phyloP scores from a whole-genome alignment of 2,888 invertebrate species.

The Tachystola acroxantha region DNA sequence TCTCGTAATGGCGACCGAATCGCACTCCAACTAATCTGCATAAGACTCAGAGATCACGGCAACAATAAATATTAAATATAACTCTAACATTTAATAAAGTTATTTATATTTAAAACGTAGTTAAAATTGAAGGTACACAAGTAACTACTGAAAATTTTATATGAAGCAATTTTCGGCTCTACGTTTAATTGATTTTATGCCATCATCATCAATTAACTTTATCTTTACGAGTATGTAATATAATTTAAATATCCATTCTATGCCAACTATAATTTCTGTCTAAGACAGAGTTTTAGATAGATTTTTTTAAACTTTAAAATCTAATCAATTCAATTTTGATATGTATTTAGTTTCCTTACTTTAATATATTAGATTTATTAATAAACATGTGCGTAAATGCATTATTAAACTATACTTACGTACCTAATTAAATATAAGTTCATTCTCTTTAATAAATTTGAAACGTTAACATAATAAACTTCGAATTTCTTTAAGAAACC shows the following conservation, averaged over 20 bases:
- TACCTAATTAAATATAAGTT: conserved; percentile 2
- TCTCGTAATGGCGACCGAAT: conserved; percentile 16
- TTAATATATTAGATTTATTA: not conserved
- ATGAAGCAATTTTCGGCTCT: too few species aligned
- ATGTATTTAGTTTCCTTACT: conserved; percentile 14
- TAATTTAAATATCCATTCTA: too few species aligned
- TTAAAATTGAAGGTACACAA: too few species aligned
- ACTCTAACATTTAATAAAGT: conserved; percentile 9
- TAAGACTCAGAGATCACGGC: conserved; percentile 34
- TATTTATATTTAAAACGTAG: not conserved
- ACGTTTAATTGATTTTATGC: too few species aligned
- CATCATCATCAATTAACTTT: too few species aligned
- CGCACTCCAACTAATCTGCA: conserved; percentile 25
- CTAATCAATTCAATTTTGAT: conserved; percentile 10
- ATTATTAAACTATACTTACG: too few species aligned
- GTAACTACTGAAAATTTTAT: too few species aligned
- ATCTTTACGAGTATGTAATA: too few species aligned
- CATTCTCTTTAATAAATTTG: not conserved
- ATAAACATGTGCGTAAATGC: conserved; percentile 10
- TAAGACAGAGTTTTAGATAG: too few species aligned
- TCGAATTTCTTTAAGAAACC: not conserved
- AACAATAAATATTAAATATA: conserved; percentile 16
- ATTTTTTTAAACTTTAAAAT: too few species aligned
- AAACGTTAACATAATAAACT: not conserved
- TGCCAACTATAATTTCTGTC: too few species aligned